Evolutionary conservation across 2,113 vertebrate genomes (phyloP).

Genomic region (Nettapus auritus): DNA sequence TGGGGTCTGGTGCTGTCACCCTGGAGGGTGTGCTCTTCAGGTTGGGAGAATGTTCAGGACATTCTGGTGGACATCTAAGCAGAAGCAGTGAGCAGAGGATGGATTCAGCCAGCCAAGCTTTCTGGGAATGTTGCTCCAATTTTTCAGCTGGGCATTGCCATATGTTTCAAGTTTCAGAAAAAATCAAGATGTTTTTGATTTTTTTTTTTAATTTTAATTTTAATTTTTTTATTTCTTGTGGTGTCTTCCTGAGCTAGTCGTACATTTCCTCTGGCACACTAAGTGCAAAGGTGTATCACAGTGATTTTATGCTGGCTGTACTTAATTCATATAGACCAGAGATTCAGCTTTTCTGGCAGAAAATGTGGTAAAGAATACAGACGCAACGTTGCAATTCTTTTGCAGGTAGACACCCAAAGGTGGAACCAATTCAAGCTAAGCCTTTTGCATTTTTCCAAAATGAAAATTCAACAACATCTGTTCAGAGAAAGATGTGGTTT

Average conservation of each 20-base stretch:
- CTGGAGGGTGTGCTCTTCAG: background rate
- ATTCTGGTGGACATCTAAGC: background rate
- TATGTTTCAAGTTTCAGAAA: background rate
- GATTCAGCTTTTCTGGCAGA: background rate
- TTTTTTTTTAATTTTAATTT: too few species aligned
- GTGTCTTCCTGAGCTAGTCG: background rate
- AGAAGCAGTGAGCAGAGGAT: background rate
- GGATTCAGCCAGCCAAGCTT: background rate
- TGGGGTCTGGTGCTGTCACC: rapidly evolving
- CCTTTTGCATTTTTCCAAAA: background rate
- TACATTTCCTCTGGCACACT: background rate
- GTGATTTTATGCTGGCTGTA: background rate
- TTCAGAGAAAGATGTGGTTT: background rate
- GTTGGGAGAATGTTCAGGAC: background rate
- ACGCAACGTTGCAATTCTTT: background rate
- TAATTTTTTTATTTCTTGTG: background rate
- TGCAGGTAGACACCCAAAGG: background rate
- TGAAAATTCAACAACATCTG: background rate
- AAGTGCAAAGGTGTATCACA: background rate
- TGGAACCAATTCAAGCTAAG: background rate
- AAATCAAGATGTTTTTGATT: background rate
- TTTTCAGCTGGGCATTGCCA: background rate
- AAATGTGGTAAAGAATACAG: background rate
- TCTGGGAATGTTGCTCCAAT: rapidly evolving
- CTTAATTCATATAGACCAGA: background rate